A percentile compares a stretch with the other conserved stretches of the same genome.
phyloP scores from a whole-genome alignment of 2,888 invertebrate genomes.

The Ennomos quercinarius region DNA sequence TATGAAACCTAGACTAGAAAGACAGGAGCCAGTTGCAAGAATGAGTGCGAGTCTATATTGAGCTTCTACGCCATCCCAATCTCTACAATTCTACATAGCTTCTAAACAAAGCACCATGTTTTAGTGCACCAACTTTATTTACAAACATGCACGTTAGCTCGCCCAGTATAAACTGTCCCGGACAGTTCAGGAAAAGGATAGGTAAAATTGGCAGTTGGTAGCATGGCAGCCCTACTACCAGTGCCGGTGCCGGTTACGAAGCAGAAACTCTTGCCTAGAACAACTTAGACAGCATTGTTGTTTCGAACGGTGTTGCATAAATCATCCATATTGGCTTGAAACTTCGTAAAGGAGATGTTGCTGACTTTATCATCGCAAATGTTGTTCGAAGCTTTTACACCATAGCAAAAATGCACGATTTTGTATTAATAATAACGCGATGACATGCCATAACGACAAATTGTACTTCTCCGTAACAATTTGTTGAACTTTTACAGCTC shows the following conservation, averaged over 20 bases:
- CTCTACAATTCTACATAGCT: too few relatives aligned
- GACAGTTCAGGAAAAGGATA: not conserved
- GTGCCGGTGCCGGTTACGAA: conserved; percentile 8
- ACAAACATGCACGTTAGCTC: not conserved
- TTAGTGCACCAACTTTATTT: too few relatives aligned
- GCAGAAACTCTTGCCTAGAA: conserved; percentile 21
- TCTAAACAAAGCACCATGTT: too few relatives aligned
- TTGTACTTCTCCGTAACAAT: conserved; percentile 11
- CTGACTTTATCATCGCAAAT: too few relatives aligned
- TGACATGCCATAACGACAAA: too few relatives aligned
- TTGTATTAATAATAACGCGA: too few relatives aligned
- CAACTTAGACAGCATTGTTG: conserved; percentile 32
- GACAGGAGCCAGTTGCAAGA: too few relatives aligned
- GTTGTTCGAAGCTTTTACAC: too few relatives aligned
- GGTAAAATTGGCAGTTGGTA: not conserved
- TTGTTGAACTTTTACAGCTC: conserved; percentile 28
- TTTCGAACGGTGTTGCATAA: conserved; percentile 45
- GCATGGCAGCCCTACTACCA: conserved; percentile 4
- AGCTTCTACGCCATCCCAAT: too few relatives aligned
- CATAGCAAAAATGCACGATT: too few relatives aligned
- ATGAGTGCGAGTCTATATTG: too few relatives aligned
- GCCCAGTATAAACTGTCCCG: conserved; percentile 1
- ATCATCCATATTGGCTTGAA: conserved; percentile 38
- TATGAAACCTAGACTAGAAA: too few relatives aligned
- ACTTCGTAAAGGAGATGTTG: not conserved